phyloP scores from a whole-genome alignment of 1,140 invertebrate genomes.

The Babylonia areolata region DNA sequence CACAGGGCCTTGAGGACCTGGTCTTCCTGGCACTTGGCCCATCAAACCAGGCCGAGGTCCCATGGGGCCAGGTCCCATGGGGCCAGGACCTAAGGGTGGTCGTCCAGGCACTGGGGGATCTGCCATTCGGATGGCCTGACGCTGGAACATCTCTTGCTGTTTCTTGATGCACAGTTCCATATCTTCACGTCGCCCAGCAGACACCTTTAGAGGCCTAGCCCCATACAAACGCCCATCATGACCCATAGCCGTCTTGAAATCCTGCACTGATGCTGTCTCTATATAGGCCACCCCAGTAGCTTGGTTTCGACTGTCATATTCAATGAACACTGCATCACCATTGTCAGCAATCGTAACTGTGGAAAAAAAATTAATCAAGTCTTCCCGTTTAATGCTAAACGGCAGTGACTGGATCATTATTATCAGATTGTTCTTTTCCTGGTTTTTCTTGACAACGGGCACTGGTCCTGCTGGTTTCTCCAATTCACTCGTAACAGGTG shows the following conservation, averaged over 20 bases:
- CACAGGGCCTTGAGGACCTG: background rate
- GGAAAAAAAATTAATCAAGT: slow-evolving; percentile 59
- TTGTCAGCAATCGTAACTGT: slow-evolving; percentile 53
- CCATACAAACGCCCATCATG: slow-evolving; percentile 65
- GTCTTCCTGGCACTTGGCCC: background rate
- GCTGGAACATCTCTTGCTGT: slow-evolving; percentile 47
- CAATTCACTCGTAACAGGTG: slow-evolving; percentile 31
- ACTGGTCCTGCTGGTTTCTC: slow-evolving; percentile 12
- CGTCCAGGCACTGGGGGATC: background rate
- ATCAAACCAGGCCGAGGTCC: slow-evolving; percentile 14
- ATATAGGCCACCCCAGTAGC: slow-evolving; percentile 82
- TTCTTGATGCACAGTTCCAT: slow-evolving; percentile 41
- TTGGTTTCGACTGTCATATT: slow-evolving; percentile 79
- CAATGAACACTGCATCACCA: slow-evolving; percentile 81
- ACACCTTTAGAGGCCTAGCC: slow-evolving; percentile 63
- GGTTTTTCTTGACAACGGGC: slow-evolving; percentile 33
- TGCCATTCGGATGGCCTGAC: slow-evolving; percentile 24
- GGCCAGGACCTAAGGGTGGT: background rate
- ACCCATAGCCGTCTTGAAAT: slow-evolving; percentile 74
- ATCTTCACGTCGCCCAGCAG: slow-evolving; percentile 47
- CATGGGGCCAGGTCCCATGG: background rate
- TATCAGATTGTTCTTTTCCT: slow-evolving; percentile 33
- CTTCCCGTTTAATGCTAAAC: slow-evolving; percentile 45
- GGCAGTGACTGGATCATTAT: slow-evolving; percentile 57
- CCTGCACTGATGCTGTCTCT: slow-evolving; percentile 83